Conservation (phyloP, 2,888 invertebrate species). For the Entomobrya multifasciata region DNA sequence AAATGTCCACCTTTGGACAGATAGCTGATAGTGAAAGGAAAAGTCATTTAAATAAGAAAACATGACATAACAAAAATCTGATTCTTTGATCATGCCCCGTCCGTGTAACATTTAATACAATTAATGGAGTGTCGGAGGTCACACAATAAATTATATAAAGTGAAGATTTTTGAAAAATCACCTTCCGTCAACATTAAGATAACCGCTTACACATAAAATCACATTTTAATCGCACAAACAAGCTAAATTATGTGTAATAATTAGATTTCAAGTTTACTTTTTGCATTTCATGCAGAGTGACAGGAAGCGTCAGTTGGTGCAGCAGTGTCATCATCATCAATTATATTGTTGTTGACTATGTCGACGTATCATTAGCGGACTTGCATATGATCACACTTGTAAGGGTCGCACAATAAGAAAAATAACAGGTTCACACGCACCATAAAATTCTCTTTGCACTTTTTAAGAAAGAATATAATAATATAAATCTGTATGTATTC, state of each 20-base stretch:
- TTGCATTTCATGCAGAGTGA: conserved; percentile 30
- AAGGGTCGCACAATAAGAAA: neutral
- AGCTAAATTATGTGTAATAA: too few species aligned
- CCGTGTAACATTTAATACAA: too few species aligned
- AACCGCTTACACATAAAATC: neutral
- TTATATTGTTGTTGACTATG: neutral
- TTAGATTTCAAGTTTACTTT: conserved; percentile 38
- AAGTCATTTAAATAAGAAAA: neutral
- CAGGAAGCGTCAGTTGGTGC: conserved; percentile 9
- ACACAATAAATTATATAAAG: neutral
- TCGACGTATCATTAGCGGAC: too few species aligned
- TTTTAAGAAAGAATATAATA: too few species aligned
- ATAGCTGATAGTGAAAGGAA: conserved; percentile 3
- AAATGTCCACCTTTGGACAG: too few species aligned
- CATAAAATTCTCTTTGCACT: neutral
- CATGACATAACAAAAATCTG: neutral
- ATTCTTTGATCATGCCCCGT: too few species aligned
- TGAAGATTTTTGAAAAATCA: neutral
- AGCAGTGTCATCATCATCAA: conserved; percentile 16
- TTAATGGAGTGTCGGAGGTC: too few species aligned
- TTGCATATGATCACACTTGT: neutral
- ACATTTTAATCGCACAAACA: conserved; percentile 21
- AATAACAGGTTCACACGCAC: conserved; percentile 55
- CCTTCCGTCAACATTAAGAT: conserved; percentile 29
- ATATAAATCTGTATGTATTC: too few species aligned